A percentile compares a stretch with the other conserved stretches of the same genome.
These are phyloP conservation scores for Thysanoteuthis rhombus DNA, from an alignment of 2,888 invertebrate genomes.

Conservation along the genomic window DNA sequence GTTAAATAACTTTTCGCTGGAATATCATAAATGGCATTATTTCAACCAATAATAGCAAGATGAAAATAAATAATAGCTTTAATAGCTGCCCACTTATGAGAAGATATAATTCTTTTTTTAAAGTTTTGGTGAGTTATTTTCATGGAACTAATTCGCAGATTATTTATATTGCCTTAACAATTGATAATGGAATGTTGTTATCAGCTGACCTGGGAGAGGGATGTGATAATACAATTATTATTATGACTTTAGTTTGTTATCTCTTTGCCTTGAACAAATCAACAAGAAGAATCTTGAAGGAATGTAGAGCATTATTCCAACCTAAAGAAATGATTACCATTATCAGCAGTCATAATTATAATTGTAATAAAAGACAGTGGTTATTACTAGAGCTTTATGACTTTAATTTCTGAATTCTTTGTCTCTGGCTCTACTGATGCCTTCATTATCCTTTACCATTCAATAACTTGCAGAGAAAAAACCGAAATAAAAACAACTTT, in stretches of 20 bases:
- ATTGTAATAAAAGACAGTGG: not conserved
- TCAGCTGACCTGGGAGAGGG: not conserved
- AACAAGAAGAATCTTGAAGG: not conserved
- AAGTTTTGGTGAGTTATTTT: not conserved
- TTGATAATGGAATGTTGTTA: not conserved
- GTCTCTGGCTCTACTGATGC: not conserved
- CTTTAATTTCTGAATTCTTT: not conserved
- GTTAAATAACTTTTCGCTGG: not conserved
- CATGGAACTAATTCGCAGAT: not conserved
- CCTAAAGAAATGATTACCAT: not conserved
- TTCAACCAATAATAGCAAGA: not conserved
- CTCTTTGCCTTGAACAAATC: not conserved
- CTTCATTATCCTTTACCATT: not conserved
- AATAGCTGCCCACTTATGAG: not conserved
- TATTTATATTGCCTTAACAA: not conserved
- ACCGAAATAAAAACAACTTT: not conserved
- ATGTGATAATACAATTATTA: not conserved
- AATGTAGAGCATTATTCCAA: not conserved
- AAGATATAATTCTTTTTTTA: not conserved
- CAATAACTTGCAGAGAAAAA: not conserved
- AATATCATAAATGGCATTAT: not conserved
- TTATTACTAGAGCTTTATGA: not conserved
- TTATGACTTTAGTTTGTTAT: not conserved
- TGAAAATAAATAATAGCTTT: not conserved
- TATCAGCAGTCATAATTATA: not conserved